Evolutionary conservation across 2,888 invertebrate species (phyloP), one percentile per base, ranked within the genome.

Genomic region (Caenorhabditis drosophilae): DNA sequence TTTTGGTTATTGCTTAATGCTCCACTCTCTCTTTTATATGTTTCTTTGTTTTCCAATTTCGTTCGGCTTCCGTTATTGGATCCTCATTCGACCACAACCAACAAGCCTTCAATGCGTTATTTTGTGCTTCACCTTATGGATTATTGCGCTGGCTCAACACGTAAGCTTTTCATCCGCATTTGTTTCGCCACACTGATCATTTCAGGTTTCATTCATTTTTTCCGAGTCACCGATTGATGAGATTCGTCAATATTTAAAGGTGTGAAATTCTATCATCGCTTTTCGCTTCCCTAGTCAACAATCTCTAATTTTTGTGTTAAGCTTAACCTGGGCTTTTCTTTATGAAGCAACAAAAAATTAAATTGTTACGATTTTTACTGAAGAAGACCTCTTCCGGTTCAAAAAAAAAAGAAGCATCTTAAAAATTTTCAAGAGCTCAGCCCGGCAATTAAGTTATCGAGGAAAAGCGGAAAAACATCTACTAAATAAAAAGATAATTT

Each of bases 41-140:
- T 76, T 76, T 40, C 52, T 76, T 2, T 73, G 69, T 18, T 76
- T 76, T 52, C 74, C 76, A 23, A 58, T 75, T 11, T 73, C 73
- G 1, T 76, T 76, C 48, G 76, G 76, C 7, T 76, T 73, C 48
- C 72, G 76, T 7, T 75, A 76, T 53, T 73, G 71, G 62, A 67
- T 76, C 18, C 59, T 76, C 1, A 57, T 76, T 22, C 56, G 72
- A 9, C 76, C 73, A 11, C 57, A 60, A 9, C 76, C 76, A 0
- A 50, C 59, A n/a, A 53, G 52, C 2, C 23, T 20, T 15, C 38
- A 38, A 1, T 67, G 70, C 34, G 50, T 75, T 25, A 26, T 48
- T 4, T 54, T 75, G 40, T 70, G 64, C 31, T 50, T 72, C 12
- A 53, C 58, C 25, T 50, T 75, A 6, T 75, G 72, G 68, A 47